Evolutionary conservation across 37 sponge, comb jelly and placozoan genomes (phyloP).

Genomic region (Hormiphora californensis): DNA sequence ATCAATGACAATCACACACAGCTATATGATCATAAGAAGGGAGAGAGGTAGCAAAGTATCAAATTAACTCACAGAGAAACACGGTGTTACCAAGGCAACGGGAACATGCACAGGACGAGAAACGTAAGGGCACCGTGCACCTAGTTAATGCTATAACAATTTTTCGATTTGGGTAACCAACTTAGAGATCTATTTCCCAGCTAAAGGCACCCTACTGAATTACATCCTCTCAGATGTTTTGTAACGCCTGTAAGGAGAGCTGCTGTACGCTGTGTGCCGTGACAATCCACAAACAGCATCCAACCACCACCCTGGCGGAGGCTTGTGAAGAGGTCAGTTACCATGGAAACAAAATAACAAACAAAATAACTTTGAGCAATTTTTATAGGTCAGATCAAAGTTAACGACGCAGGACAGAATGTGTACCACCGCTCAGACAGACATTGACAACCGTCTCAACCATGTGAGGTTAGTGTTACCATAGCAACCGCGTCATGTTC

Average conservation of each 20-base stretch:
- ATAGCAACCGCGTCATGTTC: neutral
- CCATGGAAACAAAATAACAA: neutral
- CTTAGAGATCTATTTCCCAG: no score
- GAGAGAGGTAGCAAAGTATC: no score
- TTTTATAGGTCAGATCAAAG: neutral
- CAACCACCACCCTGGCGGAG: neutral
- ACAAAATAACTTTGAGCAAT: neutral
- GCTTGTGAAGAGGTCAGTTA: conserved; percentile 44
- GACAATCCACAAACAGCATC: conserved; percentile 25
- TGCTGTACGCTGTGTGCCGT: conserved; percentile 52
- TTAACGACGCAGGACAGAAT: neutral
- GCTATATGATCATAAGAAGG: no score
- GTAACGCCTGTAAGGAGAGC: conserved; percentile 5
- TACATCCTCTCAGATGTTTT: conserved; percentile 29
- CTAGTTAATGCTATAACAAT: no score
- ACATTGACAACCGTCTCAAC: conserved; percentile 8
- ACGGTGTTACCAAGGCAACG: no score
- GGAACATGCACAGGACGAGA: no score
- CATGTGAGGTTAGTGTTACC: conserved; percentile 2
- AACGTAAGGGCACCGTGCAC: no score
- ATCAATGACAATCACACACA: no score
- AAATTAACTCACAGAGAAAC: no score
- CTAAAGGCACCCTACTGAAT: no score
- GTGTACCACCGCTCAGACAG: conserved; percentile 14
- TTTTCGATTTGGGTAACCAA: no score